A percentile compares a stretch with the other conserved stretches of the same genome.
Conservation (phyloP, 2,888 invertebrate genomes). For the Nebria brevicollis region DNA sequence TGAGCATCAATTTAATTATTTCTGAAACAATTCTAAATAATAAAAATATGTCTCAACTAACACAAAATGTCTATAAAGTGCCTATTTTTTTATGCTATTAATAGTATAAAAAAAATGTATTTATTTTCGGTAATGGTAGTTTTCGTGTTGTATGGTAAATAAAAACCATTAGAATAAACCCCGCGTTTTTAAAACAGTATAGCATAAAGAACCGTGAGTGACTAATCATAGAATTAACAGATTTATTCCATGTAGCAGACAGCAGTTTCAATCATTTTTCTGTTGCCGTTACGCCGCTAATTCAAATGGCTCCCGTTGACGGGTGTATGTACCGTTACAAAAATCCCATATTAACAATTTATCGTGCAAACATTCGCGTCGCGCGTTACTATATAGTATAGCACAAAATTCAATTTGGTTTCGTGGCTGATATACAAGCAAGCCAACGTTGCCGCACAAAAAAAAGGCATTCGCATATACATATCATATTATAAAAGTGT, state of each 20-base stretch:
- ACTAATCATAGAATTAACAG: not conserved
- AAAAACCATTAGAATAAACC: too few relatives aligned
- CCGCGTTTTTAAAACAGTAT: too few relatives aligned
- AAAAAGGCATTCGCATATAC: not conserved
- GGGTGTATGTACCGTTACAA: slow-evolving; percentile 16
- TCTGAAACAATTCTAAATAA: too few relatives aligned
- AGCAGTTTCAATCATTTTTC: slow-evolving; percentile 11
- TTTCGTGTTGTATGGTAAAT: too few relatives aligned
- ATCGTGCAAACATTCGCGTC: slow-evolving; percentile 30
- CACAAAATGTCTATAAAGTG: too few relatives aligned
- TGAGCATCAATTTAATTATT: too few relatives aligned
- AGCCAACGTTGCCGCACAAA: slow-evolving; percentile 2
- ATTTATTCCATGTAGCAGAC: not conserved
- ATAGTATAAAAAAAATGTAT: too few relatives aligned
- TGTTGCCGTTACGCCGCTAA: slow-evolving; percentile 5
- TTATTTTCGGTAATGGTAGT: too few relatives aligned
- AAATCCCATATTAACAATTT: slow-evolving; percentile 44
- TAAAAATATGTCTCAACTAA: too few relatives aligned
- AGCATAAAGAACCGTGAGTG: not conserved
- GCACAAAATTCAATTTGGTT: slow-evolving; percentile 23
- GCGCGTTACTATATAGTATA: not conserved
- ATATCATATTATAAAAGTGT: slow-evolving; percentile 10
- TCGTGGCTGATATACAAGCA: slow-evolving; percentile 14
- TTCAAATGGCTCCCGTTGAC: slow-evolving; percentile 10
- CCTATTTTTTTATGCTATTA: too few relatives aligned